Evolutionary conservation across 2,888 invertebrate genomes (phyloP).

Genomic region (Cremastobaeus sp.): DNA sequence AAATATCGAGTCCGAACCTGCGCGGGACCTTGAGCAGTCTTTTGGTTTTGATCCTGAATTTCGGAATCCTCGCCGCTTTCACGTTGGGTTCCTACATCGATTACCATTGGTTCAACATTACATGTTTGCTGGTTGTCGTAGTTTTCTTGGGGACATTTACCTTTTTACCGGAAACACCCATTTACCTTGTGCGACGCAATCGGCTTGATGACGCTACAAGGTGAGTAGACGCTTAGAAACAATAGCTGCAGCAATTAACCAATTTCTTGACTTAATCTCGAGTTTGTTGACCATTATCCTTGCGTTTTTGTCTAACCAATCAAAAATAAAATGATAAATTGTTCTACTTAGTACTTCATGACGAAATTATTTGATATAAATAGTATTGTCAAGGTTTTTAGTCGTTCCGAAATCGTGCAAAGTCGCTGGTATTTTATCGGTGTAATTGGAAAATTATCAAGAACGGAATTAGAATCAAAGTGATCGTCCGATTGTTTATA

Average conservation of each 20-base stretch:
- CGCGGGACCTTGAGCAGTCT: constrained; percentile 81
- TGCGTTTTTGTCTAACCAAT: constrained; percentile 14
- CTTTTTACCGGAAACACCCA: constrained; percentile 81
- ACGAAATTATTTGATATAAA: constrained; percentile 30
- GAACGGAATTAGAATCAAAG: too few species aligned
- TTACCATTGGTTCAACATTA: constrained; percentile 78
- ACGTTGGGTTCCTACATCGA: constrained; percentile 77
- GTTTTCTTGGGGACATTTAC: constrained; percentile 76
- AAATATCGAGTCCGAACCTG: constrained; percentile 81
- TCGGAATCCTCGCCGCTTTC: constrained; percentile 70
- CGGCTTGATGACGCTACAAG: constrained; percentile 74
- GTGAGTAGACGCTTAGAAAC: constrained; percentile 64
- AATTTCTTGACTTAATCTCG: constrained; percentile 25
- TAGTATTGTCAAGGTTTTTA: constrained; percentile 19
- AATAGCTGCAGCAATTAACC: constrained; percentile 27
- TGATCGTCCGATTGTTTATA: too few species aligned
- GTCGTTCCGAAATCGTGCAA: background rate
- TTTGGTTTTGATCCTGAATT: constrained; percentile 79
- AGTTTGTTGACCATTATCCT: constrained; percentile 44
- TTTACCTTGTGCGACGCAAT: constrained; percentile 75
- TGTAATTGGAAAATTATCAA: background rate
- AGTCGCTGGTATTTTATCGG: too few species aligned
- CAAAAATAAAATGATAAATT: constrained; percentile 40
- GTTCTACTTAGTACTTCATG: constrained; percentile 9
- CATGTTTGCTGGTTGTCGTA: constrained; percentile 76